Evolutionary conservation across 2,113 vertebrate species (phyloP).

Genomic region (Chaetops frenatus): DNA sequence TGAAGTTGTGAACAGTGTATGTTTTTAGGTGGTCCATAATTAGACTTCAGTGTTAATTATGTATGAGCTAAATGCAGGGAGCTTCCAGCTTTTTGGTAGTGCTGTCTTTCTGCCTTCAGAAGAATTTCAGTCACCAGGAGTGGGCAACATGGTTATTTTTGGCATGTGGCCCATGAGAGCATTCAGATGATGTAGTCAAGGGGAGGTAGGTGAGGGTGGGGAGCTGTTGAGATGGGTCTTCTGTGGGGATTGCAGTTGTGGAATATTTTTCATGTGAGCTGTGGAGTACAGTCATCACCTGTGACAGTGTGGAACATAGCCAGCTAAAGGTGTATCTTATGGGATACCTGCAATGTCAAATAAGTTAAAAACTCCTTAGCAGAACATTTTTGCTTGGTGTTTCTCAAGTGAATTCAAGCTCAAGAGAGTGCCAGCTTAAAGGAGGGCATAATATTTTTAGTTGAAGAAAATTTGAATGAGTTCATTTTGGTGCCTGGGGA

Average conservation of each 20-base stretch:
- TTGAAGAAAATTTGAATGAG: not conserved
- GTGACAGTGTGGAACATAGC: not conserved
- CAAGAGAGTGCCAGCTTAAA: not conserved
- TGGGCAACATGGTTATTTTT: not conserved
- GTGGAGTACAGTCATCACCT: not conserved
- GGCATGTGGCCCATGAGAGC: not conserved
- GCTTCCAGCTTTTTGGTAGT: not conserved
- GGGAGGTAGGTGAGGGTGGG: not conserved
- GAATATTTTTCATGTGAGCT: not conserved
- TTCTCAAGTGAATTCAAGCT: not conserved
- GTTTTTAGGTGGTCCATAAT: not conserved
- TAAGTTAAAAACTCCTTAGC: not conserved
- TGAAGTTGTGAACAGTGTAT: not conserved
- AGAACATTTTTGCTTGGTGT: not conserved
- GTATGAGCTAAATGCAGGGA: not conserved
- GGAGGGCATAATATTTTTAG: not conserved
- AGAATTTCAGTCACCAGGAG: not conserved
- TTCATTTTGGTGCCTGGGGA: not conserved
- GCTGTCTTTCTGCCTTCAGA: not conserved
- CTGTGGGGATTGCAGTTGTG: not conserved
- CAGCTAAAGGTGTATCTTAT: not conserved
- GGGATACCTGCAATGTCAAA: not conserved
- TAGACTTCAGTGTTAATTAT: not conserved
- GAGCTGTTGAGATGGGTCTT: not conserved
- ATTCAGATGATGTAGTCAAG: not conserved